phyloP scores from a whole-genome alignment of 2,797 vertebrate species.

The Sciaenops ocellatus region DNA sequence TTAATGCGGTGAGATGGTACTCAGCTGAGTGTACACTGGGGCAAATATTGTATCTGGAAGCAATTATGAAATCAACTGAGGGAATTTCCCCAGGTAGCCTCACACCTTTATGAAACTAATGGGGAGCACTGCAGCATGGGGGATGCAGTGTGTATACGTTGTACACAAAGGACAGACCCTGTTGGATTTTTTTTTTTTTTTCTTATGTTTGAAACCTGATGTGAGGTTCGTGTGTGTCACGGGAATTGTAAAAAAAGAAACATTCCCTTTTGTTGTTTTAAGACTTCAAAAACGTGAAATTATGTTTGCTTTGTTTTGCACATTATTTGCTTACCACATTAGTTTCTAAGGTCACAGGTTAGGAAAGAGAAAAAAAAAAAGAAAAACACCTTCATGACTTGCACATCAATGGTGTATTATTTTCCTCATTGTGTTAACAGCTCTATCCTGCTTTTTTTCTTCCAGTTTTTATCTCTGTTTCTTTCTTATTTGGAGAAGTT shows the following conservation, averaged over 20 bases:
- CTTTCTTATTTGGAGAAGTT: background rate
- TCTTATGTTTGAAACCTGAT: background rate
- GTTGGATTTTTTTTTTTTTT: conserved; percentile 23
- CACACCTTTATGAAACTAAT: conserved; percentile 70
- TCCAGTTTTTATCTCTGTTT: no score
- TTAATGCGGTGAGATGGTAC: conserved; percentile 61
- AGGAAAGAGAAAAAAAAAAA: background rate
- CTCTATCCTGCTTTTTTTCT: background rate
- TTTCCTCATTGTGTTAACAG: background rate
- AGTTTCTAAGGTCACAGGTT: background rate
- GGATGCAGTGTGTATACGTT: conserved; percentile 22
- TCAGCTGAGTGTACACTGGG: conserved; percentile 55
- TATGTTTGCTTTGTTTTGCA: background rate
- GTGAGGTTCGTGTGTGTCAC: background rate
- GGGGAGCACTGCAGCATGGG: conserved; percentile 39
- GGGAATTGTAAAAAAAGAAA: background rate
- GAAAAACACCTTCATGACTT: no score
- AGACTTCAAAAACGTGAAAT: background rate
- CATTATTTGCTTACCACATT: background rate
- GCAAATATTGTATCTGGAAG: conserved; percentile 67
- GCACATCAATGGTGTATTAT: background rate
- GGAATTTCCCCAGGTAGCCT: conserved; percentile 73
- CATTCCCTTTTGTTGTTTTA: background rate
- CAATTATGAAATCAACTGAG: conserved; percentile 79
- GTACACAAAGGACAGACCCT: conserved; percentile 30